A percentile compares a stretch with the other conserved stretches of the same genome.
Conservation (phyloP, 2,797 vertebrate species). For the Taeniopygia guttata region DNA sequence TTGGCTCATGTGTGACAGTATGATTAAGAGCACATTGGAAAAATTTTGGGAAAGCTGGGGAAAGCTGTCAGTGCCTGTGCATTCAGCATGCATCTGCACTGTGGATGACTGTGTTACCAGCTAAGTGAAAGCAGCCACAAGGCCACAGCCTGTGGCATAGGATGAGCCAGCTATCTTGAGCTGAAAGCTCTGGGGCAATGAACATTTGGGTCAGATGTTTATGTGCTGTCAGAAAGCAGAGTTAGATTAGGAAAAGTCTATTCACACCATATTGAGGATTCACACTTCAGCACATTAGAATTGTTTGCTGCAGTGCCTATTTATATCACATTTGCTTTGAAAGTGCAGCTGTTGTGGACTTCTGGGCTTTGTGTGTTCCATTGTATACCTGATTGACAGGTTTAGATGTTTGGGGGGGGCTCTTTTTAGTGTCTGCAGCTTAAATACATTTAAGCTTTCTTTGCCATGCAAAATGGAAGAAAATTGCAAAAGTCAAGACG, state of each 20-base stretch:
- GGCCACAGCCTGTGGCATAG: not conserved
- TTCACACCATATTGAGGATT: not conserved
- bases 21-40: not conserved
- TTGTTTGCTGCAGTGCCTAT: not conserved
- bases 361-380: not conserved
- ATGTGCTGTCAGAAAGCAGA: not conserved
- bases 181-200: not conserved
- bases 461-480: slow-evolving; percentile 43
- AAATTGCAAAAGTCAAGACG: slow-evolving; percentile 37
- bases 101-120: not conserved
- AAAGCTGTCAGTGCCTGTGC: not conserved
- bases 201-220: not conserved
- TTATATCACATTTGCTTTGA: not conserved
- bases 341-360: not conserved
- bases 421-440: not conserved
- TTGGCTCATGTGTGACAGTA: not conserved
- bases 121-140: not conserved
- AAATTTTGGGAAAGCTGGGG: not conserved
- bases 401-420: not conserved
- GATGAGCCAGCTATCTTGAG: not conserved
- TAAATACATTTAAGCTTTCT: slow-evolving; percentile 1
- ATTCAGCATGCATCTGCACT: not conserved
- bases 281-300: not conserved
- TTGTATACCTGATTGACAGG: not conserved
- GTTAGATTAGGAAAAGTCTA: not conserved